These are phyloP conservation scores for Thamnophis sirtalis DNA, from an alignment of 2,113 vertebrate genomes.

Conservation along the genomic window DNA sequence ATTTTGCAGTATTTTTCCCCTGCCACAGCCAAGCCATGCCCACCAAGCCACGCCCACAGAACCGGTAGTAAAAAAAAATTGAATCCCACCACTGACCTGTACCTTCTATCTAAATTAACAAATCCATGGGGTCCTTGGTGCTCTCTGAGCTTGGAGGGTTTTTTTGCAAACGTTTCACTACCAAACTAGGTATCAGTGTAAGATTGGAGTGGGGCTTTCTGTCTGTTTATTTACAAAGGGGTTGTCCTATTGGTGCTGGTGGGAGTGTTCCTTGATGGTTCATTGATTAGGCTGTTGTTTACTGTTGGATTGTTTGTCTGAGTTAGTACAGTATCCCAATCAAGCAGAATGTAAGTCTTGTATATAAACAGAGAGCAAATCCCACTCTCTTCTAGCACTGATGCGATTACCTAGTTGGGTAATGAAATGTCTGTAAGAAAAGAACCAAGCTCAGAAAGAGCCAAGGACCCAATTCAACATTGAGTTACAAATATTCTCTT, in stretches of 20 bases:
- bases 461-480: too few species aligned
- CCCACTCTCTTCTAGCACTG: not conserved
- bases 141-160: not conserved
- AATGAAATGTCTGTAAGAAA: not conserved
- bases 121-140: not conserved
- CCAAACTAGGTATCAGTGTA: not conserved
- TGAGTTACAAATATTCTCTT: too few species aligned
- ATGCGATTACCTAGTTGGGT: not conserved
- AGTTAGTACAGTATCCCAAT: not conserved
- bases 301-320: not conserved
- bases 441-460: not conserved
- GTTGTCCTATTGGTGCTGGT: not conserved
- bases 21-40: too few species aligned
- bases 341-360: not conserved
- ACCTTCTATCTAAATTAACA: not conserved
- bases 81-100: not conserved
- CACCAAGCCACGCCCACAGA: too few species aligned
- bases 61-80: too few species aligned
- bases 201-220: not conserved
- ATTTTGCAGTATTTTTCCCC: too few species aligned
- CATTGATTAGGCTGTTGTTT: not conserved
- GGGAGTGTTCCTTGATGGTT: not conserved
- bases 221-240: not conserved
- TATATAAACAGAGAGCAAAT: not conserved
- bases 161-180: not conserved